A percentile compares a stretch with the other conserved stretches of the same genome.
phyloP scores from a whole-genome alignment of 2,113 vertebrate genomes.

The Atractosteus spatula region DNA sequence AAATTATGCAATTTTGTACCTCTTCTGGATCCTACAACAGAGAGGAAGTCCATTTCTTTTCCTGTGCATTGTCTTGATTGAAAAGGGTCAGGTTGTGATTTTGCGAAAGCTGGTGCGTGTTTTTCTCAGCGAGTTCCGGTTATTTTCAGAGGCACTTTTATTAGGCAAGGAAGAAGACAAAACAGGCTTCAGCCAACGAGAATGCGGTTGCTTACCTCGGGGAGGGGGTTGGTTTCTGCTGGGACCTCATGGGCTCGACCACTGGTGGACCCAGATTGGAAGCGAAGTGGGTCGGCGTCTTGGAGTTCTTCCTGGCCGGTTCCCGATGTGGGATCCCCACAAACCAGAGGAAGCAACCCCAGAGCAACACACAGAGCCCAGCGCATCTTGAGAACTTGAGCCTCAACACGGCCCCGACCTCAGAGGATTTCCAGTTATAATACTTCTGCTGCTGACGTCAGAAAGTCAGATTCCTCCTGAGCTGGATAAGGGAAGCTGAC shows the following conservation, averaged over 20 bases:
- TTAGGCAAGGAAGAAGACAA: too few relatives aligned
- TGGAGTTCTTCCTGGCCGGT: background rate
- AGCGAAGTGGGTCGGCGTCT: background rate
- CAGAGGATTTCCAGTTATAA: slow-evolving; percentile 6
- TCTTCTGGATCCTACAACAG: too few relatives aligned
- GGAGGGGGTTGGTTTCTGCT: background rate
- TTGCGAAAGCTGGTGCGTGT: too few relatives aligned
- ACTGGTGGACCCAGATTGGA: background rate
- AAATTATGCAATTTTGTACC: too few relatives aligned
- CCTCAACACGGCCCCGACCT: background rate
- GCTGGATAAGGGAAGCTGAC: background rate
- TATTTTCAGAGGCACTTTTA: too few relatives aligned
- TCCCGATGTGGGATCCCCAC: background rate
- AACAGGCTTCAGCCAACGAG: too few relatives aligned
- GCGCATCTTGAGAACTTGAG: slow-evolving; percentile 15
- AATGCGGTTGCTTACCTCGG: background rate
- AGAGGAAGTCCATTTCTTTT: too few relatives aligned
- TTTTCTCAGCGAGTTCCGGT: too few relatives aligned
- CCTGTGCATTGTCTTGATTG: too few relatives aligned
- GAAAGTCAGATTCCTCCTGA: background rate
- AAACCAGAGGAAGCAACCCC: slow-evolving; percentile 2
- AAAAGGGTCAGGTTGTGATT: too few relatives aligned
- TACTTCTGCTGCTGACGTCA: background rate
- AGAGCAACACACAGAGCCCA: slow-evolving; percentile 5
- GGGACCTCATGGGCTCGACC: background rate